phyloP scores from a whole-genome alignment of 92 coral and sea anemone species.

The Epizoanthus stellaris region DNA sequence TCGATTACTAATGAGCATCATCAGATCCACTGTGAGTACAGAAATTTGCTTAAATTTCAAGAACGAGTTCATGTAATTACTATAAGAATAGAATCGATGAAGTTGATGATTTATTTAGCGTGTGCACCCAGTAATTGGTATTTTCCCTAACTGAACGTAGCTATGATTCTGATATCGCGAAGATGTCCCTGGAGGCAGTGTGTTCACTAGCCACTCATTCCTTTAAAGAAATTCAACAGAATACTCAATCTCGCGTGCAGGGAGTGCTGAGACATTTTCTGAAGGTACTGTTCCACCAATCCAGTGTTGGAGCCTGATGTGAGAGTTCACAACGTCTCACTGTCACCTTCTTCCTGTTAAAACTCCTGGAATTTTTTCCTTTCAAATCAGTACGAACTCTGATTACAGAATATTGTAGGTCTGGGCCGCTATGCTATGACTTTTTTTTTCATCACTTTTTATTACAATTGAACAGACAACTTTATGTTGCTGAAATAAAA shows the following conservation, averaged over 20 bases:
- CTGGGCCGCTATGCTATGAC: too few species aligned
- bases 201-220: constrained; percentile 80
- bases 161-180: constrained; percentile 86
- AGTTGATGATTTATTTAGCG: not conserved
- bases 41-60: not conserved
- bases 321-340: not conserved
- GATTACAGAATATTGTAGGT: too few species aligned
- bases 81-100: not conserved
- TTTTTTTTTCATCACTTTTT: too few species aligned
- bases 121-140: not conserved
- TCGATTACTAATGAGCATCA: too few species aligned
- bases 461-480: too few species aligned
- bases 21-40: not conserved
- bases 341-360: too few species aligned
- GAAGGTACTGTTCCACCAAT: constrained; percentile 54
- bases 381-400: too few species aligned
- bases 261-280: constrained; percentile 81
- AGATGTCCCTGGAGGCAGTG: constrained; percentile 93
- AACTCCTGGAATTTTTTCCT: too few species aligned
- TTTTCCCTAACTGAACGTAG: constrained; percentile 61
- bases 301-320: not conserved
- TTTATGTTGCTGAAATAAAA: too few species aligned
- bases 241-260: constrained; percentile 51
- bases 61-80: not conserved
- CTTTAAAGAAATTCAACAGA: constrained; percentile 70